Percentiles rank a stretch among this genome's conserved stretches.
Conservation (phyloP, 2,113 vertebrate species). For the Elgaria multicarinata region DNA sequence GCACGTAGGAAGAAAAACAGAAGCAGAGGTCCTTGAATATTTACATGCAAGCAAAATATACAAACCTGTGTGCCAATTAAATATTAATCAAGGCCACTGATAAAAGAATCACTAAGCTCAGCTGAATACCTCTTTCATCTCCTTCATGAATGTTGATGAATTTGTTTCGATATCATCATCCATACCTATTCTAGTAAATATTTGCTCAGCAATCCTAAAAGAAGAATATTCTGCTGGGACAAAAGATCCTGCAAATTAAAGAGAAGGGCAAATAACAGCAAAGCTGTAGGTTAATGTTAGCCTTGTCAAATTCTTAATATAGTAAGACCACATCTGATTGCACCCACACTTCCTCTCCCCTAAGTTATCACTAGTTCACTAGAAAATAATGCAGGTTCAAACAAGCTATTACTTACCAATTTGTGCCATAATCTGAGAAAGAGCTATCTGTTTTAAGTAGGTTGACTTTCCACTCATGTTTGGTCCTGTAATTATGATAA, state of each 20-base stretch:
- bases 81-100: slow-evolving; percentile 31
- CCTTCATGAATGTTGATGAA: slow-evolving; percentile 96
- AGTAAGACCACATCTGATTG: slow-evolving; percentile 14
- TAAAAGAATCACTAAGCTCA: slow-evolving; percentile 29
- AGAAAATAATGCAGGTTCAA: background rate
- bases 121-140: slow-evolving; percentile 88
- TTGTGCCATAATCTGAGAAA: slow-evolving; percentile 98
- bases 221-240: slow-evolving; percentile 94
- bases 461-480: slow-evolving; percentile 99
- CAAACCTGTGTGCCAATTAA: background rate
- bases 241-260: slow-evolving; percentile 86
- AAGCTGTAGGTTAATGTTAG: background rate
- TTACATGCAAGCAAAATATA: background rate
- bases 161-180: slow-evolving; percentile 98
- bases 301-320: slow-evolving; percentile 15
- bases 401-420: slow-evolving; percentile 83
- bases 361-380: slow-evolving; percentile 24
- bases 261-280: background rate
- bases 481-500: slow-evolving; percentile 93
- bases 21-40: background rate
- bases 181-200: slow-evolving; percentile 97
- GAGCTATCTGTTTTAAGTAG: slow-evolving; percentile 94
- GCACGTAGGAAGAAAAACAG: background rate
- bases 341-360: background rate
- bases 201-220: slow-evolving; percentile 91